Evolutionary conservation across 1,140 invertebrate genomes (phyloP).

Genomic region (Pachyrhynchus sulphureomaculatus): DNA sequence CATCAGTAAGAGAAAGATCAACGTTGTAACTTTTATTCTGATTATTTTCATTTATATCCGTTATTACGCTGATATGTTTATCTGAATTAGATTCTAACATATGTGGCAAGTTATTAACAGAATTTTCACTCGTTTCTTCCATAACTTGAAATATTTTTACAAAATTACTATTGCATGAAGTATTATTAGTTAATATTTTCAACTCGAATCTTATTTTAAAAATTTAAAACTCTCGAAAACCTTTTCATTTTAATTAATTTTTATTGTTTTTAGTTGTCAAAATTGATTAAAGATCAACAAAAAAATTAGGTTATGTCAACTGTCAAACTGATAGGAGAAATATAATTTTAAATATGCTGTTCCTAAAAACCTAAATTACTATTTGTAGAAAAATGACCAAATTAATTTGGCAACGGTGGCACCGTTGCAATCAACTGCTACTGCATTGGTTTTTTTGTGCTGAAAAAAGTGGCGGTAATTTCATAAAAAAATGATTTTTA

Average conservation of each 20-base stretch:
- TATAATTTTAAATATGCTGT: no score
- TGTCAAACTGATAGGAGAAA: no score
- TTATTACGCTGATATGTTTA: not conserved
- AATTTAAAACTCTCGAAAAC: not conserved
- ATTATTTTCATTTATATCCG: slow-evolving; percentile 2
- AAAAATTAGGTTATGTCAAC: no score
- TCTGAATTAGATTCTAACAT: not conserved
- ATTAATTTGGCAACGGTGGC: no score
- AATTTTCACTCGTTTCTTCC: not conserved
- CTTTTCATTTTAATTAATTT: no score
- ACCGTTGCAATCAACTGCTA: no score
- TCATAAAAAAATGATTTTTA: not conserved
- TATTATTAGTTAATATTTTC: not conserved
- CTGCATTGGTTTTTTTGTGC: not conserved
- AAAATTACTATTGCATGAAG: not conserved
- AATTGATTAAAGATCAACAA: no score
- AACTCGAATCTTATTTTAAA: not conserved
- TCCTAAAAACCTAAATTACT: no score
- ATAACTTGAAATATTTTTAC: not conserved
- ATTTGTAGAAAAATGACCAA: no score
- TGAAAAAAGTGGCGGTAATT: not conserved
- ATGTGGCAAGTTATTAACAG: not conserved
- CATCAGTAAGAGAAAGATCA: not conserved
- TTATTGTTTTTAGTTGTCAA: no score
- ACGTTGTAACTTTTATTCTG: not conserved